phyloP scores from a whole-genome alignment of 2,113 vertebrate species.

The Chaetorhynchus papuensis region DNA sequence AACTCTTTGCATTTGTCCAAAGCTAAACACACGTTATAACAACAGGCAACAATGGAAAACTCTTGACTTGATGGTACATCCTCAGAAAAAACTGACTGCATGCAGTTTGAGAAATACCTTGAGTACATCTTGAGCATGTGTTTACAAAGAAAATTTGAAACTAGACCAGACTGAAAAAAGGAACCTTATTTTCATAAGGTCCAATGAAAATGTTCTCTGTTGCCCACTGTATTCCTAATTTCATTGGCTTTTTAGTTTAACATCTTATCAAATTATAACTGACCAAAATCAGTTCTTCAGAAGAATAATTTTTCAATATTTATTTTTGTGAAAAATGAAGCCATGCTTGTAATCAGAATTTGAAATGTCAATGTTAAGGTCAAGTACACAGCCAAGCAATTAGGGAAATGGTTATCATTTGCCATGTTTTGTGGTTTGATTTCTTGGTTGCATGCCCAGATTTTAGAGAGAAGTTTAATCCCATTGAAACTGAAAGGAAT shows the following conservation, averaged over 20 bases:
- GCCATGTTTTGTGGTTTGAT: background rate
- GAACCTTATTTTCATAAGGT: background rate
- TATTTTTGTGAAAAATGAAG: background rate
- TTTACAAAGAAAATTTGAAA: background rate
- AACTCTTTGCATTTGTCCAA: background rate
- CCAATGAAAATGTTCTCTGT: background rate
- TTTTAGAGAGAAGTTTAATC: background rate
- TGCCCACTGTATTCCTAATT: background rate
- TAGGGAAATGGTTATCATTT: background rate
- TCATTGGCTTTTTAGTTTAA: background rate
- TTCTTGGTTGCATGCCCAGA: background rate
- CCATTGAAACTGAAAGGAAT: background rate
- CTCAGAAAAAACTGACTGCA: background rate
- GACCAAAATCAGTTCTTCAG: background rate
- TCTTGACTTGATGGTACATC: background rate
- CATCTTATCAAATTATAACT: background rate
- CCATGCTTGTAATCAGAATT: background rate
- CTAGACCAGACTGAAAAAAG: background rate
- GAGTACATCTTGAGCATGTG: background rate
- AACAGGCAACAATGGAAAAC: background rate
- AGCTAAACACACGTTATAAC: background rate
- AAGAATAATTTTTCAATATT: background rate
- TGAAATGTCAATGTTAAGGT: background rate
- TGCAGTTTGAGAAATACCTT: background rate
- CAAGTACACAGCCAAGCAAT: background rate